Base-by-base conservation (phyloP, 2,797 vertebrate species). In the Tachyglossus aculeatus region DNA sequence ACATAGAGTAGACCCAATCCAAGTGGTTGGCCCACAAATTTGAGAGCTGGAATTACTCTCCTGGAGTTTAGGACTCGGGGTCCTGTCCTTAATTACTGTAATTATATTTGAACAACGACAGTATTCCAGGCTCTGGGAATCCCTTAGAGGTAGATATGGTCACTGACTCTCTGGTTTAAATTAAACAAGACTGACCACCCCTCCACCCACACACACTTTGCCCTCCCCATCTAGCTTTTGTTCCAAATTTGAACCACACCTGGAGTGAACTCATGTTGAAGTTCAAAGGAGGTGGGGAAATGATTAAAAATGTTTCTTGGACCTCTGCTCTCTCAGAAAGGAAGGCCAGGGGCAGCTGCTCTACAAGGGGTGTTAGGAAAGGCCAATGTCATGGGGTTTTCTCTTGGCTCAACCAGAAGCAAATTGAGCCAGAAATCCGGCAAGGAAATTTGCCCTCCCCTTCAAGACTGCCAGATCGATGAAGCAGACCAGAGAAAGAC, bases 261-360 rank as follows among this genome's bases (percentile, higher is more conserved):
- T 61, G 25, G n/a, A 67, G n/a, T 19, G 38, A 24, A 64, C 34
- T 56, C 8, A 9, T 2, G 54, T 40, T 18, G 19, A 69, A 71
- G 27, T 65, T 65, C 61, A 81, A 70, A 81, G 61, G 50, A 69
- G 4, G 25, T n/a, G 72, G 45, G 31, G 33, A 64, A 67, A 57
- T 47, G 52, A 64, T 69, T 72, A 52, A 61, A 71, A 77, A 62
- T 61, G 54, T 61, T 58, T 64, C 63, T 58, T 24, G 44, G 25
- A 19, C 22, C 19, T 68, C 27, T 66, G 36, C 44, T 66, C 32
- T 59, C 22, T 71, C 31, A 68, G 61, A 4, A 43, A 64, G 72
- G 44, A 63, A 52, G 43, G n/a, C 41, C 45, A 44, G 63, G 78
- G 45, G 43, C 50, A 50, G 51, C 15, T 5, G 16, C 25, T 2